Conservation (phyloP, 2,888 invertebrate species). For the Eudemis profundana region DNA sequence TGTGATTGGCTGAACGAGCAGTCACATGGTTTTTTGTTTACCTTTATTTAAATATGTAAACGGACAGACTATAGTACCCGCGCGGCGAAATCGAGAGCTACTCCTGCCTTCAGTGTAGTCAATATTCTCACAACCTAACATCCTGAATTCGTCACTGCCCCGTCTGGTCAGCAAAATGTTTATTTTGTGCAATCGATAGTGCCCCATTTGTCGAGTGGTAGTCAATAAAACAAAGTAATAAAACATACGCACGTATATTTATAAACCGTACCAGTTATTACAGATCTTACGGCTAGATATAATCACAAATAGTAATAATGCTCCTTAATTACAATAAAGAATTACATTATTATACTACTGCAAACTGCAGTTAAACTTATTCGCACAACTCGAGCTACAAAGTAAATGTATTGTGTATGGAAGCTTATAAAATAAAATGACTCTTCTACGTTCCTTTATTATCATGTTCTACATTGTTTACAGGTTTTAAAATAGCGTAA, state of each 20-base stretch:
- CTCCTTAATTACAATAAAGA: constrained; percentile 7
- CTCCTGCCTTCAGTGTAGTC: too few species aligned
- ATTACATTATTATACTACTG: constrained; percentile 9
- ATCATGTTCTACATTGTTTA: neutral
- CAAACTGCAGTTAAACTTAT: neutral
- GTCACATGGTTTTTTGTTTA: too few species aligned
- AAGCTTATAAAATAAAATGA: constrained; percentile 8
- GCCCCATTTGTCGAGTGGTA: neutral
- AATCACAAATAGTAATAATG: constrained; percentile 27
- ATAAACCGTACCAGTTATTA: constrained; percentile 28
- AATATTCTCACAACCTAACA: too few species aligned
- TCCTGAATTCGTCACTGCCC: too few species aligned
- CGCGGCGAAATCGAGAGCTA: too few species aligned
- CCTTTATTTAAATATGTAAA: too few species aligned
- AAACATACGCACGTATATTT: constrained; percentile 41
- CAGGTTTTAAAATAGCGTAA: neutral
- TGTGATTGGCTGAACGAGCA: too few species aligned
- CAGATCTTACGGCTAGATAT: constrained; percentile 29
- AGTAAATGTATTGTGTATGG: neutral
- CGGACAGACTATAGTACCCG: too few species aligned
- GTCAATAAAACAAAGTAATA: constrained; percentile 27
- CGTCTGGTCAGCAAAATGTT: too few species aligned
- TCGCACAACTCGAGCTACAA: constrained; percentile 2
- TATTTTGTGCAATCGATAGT: too few species aligned
- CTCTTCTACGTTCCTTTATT: neutral